phyloP scores from a whole-genome alignment of 2,797 vertebrate species.

The Myotis findleyi region DNA sequence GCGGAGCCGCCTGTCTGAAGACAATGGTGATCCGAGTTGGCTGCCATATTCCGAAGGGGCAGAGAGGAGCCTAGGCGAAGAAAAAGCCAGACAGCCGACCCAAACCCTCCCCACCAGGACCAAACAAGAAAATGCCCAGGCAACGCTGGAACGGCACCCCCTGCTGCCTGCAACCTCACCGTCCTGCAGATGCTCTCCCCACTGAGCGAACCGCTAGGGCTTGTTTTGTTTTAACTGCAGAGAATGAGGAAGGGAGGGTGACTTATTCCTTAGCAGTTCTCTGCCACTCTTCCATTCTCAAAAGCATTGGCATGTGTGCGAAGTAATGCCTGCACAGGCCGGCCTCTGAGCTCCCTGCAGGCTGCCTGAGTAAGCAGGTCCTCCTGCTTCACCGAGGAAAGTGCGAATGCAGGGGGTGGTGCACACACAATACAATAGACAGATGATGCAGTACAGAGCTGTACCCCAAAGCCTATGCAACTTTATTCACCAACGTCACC shows the following conservation, averaged over 20 bases:
- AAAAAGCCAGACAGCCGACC: neutral
- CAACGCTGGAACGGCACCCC: neutral
- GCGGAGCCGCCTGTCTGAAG: neutral
- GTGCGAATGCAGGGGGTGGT: neutral
- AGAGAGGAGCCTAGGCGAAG: neutral
- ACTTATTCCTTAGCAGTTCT: neutral
- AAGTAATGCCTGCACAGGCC: neutral
- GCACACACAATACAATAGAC: neutral
- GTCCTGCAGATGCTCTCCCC: neutral
- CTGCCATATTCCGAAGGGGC: neutral
- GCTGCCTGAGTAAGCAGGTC: neutral
- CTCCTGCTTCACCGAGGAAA: neutral
- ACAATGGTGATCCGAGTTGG: neutral
- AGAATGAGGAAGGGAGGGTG: neutral
- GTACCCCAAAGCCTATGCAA: neutral
- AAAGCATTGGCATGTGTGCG: neutral
- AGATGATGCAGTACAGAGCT: neutral
- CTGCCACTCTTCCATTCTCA: neutral
- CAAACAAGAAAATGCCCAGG: neutral
- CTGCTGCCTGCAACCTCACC: neutral
- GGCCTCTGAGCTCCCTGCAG: neutral
- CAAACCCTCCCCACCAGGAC: neutral
- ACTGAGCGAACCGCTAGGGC: too few species aligned
- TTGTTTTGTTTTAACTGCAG: neutral
- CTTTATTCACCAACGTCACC: neutral